These are phyloP conservation scores for Cordylochernes scorpioides DNA, from an alignment of 2,888 invertebrate species.

Conservation along the genomic window DNA sequence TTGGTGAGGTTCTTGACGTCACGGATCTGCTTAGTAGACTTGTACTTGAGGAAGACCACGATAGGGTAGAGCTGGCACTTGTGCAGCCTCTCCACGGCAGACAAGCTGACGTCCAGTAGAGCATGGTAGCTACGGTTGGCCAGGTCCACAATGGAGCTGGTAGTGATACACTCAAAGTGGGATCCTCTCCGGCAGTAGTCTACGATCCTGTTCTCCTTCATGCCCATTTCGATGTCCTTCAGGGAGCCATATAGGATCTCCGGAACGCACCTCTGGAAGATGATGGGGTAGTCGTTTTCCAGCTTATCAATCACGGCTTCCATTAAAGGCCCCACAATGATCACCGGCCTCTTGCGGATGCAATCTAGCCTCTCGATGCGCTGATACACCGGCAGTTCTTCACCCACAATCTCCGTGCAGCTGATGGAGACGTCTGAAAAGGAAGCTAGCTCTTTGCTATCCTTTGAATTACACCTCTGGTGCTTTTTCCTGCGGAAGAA, in stretches of 20 bases:
- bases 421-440: constrained; percentile 68
- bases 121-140: constrained; percentile 80
- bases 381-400: constrained; percentile 62
- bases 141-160: constrained; percentile 52
- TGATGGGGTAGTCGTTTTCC: constrained; percentile 66
- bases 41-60: constrained; percentile 76
- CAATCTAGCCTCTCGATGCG: constrained; percentile 74
- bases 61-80: constrained; percentile 82
- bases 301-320: constrained; percentile 74
- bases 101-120: constrained; percentile 67
- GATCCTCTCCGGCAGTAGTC: constrained; percentile 54
- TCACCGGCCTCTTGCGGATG: constrained; percentile 51
- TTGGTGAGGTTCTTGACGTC: constrained; percentile 30
- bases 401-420: constrained; percentile 60
- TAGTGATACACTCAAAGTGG: constrained; percentile 63
- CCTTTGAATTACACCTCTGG: constrained; percentile 44
- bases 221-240: constrained; percentile 43
- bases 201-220: constrained; percentile 40
- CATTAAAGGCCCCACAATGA: constrained; percentile 68
- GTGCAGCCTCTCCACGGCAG: constrained; percentile 66
- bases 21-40: constrained; percentile 72
- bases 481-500: constrained; percentile 56
- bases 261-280: constrained; percentile 49
- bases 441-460: constrained; percentile 73
- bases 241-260: constrained; percentile 35